Evolutionary conservation across 2,888 invertebrate genomes (phyloP).

Genomic region (Liposcelis brunnea): DNA sequence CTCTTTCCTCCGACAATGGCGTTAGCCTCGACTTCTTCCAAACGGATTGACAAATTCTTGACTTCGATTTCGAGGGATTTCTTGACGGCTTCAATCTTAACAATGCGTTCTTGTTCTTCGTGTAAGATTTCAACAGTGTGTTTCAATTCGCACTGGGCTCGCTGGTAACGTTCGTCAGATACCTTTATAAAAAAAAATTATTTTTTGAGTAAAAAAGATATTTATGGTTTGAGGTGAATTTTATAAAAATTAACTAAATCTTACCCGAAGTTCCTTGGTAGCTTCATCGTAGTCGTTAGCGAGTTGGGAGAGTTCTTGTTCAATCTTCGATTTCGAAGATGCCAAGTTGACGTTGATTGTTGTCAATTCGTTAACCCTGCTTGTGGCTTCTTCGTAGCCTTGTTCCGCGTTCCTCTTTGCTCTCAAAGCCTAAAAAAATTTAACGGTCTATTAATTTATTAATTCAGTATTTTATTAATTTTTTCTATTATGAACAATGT

Average conservation of each 20-base stretch:
- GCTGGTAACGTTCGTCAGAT: constrained; percentile 84
- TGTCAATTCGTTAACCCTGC: constrained; percentile 85
- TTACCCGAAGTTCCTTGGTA: constrained; percentile 81
- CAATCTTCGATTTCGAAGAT: constrained; percentile 85
- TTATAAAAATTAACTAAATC: constrained; percentile 20
- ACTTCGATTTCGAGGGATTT: constrained; percentile 95
- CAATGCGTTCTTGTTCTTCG: constrained; percentile 91
- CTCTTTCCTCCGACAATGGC: constrained; percentile 93
- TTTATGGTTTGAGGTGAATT: background rate
- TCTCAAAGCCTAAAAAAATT: constrained; percentile 54
- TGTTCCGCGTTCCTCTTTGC: constrained; percentile 80
- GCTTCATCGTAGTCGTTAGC: constrained; percentile 97
- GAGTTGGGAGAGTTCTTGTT: constrained; percentile 79
- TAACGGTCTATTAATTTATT: constrained; percentile 8
- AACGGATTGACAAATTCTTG: constrained; percentile 79
- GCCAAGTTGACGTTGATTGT: constrained; percentile 91
- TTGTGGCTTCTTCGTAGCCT: constrained; percentile 75
- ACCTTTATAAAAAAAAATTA: constrained; percentile 22
- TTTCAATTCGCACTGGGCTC: constrained; percentile 79
- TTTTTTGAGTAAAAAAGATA: constrained; percentile 3
- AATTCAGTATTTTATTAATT: background rate
- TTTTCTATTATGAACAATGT: background rate
- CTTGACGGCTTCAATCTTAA: constrained; percentile 94
- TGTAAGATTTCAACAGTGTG: constrained; percentile 86
- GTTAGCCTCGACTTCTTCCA: constrained; percentile 93